A percentile compares a stretch with the other conserved stretches of the same genome.
phyloP scores from a whole-genome alignment of 1,140 invertebrate species.

The Lasaia peninsularis region DNA sequence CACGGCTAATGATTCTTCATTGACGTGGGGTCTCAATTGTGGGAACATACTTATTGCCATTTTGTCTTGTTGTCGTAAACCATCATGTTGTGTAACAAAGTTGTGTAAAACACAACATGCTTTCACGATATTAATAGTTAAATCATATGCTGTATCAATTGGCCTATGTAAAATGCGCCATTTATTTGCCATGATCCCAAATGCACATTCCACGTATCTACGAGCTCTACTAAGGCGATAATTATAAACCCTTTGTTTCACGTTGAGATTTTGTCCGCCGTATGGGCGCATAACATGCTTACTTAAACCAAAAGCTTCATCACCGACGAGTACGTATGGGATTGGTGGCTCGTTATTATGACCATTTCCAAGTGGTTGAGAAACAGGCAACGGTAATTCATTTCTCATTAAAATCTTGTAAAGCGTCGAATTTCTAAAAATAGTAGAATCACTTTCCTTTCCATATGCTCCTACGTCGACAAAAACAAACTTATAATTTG shows the following conservation, averaged over 20 bases:
- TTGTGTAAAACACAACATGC: conserved; percentile 30
- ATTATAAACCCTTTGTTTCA: conserved; percentile 58
- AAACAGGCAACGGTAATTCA: conserved; percentile 23
- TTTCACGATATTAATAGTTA: conserved; percentile 27
- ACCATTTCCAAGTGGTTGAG: conserved; percentile 24
- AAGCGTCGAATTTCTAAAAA: conserved; percentile 40
- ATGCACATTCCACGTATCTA: conserved; percentile 40
- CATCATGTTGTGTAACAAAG: conserved; percentile 26
- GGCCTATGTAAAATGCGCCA: conserved; percentile 35
- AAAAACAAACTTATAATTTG: conserved; percentile 31
- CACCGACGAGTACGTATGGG: conserved; percentile 60
- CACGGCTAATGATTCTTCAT: conserved; percentile 23
- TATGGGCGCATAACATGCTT: conserved; percentile 69
- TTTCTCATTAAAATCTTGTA: conserved; percentile 24
- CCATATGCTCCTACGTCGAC: conserved; percentile 52
- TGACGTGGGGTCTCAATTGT: conserved; percentile 16
- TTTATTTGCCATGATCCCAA: conserved; percentile 41
- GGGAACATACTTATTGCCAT: conserved; percentile 24
- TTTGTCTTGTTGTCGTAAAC: conserved; percentile 23
- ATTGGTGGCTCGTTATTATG: conserved; percentile 23
- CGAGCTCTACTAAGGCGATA: conserved; percentile 55
- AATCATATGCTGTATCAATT: conserved; percentile 27
- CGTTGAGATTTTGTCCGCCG: conserved; percentile 35
- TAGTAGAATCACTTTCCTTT: conserved; percentile 51
- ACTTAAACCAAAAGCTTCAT: conserved; percentile 71